Evolutionary conservation across 1,140 invertebrate species (phyloP), one percentile per base, ranked within the genome.

Genomic region (Drosophila saltans): DNA sequence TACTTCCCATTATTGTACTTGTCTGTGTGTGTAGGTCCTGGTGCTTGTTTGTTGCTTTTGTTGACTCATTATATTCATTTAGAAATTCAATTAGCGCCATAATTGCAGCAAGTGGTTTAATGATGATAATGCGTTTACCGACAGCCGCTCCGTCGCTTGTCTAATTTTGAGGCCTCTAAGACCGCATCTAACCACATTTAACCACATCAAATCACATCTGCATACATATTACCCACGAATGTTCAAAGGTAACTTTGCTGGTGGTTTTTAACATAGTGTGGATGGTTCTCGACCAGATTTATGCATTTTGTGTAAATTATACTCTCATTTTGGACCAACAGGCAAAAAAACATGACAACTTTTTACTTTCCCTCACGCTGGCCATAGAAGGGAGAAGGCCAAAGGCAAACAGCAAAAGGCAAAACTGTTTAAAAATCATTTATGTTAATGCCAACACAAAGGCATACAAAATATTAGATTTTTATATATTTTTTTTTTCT

Each of bases 61-160:
- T 89, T 45, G 84, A 89, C 84, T 89, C 80, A 89, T 88, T 89
- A 83, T 80, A 72, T 78, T 81, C 84, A 84, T 89, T 88, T 71
- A 75, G 84, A 74, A 88, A 88, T 88, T 88, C 84, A 88, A 88
- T 88, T 88, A 88, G 74, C 67, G 61, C 59, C 80, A 75, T 88
- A 89, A 88, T 88, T 88, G 80, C 77, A 66, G 80, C 80, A 84
- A 88, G 80, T 78, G 77, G 45, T 72, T 80, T 89, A 83, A 88
- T 83, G 72, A 79, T 82, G 80, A 83, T 88, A 88, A 85, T 82
- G 72, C 69, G 66, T 66, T 86, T 86, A 85, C 75, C 61, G 61
- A 59, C 59, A 66, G 58, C 66, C 65, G 45, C 45, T 52, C 8
- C 10, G 45, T 21, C 8, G 45, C 21, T 43, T 9, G 39, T 26